These are phyloP conservation scores for Distichodus sexfasciatus DNA, from an alignment of 2,797 vertebrate genomes.

Conservation along the genomic window DNA sequence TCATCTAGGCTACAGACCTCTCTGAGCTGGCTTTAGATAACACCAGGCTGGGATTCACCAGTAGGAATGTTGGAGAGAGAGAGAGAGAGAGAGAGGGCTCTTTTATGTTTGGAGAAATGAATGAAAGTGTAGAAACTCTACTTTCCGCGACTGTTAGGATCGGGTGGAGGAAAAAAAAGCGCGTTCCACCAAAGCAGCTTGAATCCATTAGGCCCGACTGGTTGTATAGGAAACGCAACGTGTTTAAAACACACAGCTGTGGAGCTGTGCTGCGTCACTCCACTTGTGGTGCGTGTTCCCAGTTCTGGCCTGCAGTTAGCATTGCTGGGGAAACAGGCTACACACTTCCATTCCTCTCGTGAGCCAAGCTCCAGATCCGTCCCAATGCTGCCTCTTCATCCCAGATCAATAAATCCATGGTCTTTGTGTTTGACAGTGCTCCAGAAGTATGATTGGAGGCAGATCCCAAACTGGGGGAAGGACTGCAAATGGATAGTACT, in stretches of 20 bases:
- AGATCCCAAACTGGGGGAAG: conserved; percentile 32
- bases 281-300: conserved; percentile 66
- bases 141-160: conserved; percentile 33
- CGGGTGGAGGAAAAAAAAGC: conserved; percentile 28
- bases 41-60: background rate
- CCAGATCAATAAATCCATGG: conserved; percentile 42
- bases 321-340: too few relatives aligned
- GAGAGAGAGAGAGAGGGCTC: background rate
- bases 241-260: conserved; percentile 66
- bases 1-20: conserved; percentile 15
- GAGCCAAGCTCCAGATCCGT: conserved; percentile 16
- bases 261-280: conserved; percentile 56
- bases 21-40: conserved; percentile 34
- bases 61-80: too few relatives aligned
- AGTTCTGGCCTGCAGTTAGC: background rate
- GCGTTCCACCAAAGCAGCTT: conserved; percentile 66
- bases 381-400: conserved; percentile 21
- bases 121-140: background rate
- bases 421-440: conserved; percentile 36
- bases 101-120: conserved; percentile 1
- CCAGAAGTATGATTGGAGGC: conserved; percentile 23
- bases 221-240: conserved; percentile 67
- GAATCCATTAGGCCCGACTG: conserved; percentile 68
- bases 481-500: conserved; percentile 28
- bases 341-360: conserved; percentile 40